Percentiles rank a stretch among this genome's conserved stretches.
Conservation (phyloP, 2,888 invertebrate species). For the Zhuqinia jingwanae region DNA sequence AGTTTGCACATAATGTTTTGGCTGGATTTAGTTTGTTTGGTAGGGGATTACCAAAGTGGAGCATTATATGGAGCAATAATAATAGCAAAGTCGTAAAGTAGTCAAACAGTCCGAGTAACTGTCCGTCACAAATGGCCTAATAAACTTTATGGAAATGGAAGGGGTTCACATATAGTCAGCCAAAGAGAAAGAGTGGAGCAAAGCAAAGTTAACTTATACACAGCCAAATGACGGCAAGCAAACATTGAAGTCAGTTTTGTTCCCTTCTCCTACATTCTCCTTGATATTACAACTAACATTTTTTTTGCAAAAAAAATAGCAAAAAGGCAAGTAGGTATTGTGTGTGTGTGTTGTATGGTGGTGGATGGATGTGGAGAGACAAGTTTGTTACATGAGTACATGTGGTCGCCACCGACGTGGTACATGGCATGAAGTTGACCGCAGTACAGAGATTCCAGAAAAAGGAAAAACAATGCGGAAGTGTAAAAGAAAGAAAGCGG, state of each 20-base stretch:
- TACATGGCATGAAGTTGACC: slow-evolving; percentile 39
- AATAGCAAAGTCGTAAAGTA: slow-evolving; percentile 70
- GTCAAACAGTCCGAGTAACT: slow-evolving; percentile 73
- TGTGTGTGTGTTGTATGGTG: neutral
- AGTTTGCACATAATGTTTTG: slow-evolving; percentile 14
- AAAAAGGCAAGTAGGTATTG: slow-evolving; percentile 3
- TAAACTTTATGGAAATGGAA: slow-evolving; percentile 74
- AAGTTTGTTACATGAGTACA: neutral
- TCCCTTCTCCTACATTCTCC: neutral
- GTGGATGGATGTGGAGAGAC: neutral
- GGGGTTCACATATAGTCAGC: slow-evolving; percentile 8
- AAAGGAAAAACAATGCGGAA: slow-evolving; percentile 66
- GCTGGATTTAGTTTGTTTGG: slow-evolving; percentile 7
- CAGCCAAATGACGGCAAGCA: neutral
- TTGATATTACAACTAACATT: slow-evolving; percentile 35
- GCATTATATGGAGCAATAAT: slow-evolving; percentile 56
- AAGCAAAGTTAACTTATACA: slow-evolving; percentile 8
- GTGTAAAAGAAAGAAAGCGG: slow-evolving; percentile 28
- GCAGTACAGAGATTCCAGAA: slow-evolving; percentile 34
- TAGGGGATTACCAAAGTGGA: slow-evolving; percentile 1
- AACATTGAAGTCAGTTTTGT: neutral
- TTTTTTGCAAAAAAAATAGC: slow-evolving; percentile 9
- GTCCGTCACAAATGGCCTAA: slow-evolving; percentile 78
- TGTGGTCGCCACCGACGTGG: neutral
- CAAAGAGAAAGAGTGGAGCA: no score